These are phyloP conservation scores for Cryptocheilus praepositus DNA, from an alignment of 2,888 invertebrate species.

Conservation along the genomic window DNA sequence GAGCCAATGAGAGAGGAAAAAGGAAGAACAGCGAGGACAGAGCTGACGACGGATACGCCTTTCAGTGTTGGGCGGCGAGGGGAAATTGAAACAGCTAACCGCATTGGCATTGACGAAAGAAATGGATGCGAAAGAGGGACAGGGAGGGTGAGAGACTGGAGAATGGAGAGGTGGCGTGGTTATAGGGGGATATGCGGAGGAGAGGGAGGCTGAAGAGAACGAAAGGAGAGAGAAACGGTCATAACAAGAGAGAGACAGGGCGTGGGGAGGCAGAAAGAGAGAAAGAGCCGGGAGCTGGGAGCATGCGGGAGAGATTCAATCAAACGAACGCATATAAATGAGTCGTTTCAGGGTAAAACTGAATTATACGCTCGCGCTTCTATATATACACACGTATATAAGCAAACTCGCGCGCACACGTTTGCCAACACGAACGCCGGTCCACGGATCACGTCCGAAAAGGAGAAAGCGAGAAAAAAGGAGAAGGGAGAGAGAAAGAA, in stretches of 20 bases:
- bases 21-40: conserved; percentile 36
- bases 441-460: no score
- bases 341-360: conserved; percentile 72
- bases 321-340: conserved; percentile 73
- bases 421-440: conserved; percentile 14
- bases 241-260: conserved; percentile 28
- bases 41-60: conserved; percentile 58
- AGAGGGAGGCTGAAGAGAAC: conserved; percentile 22
- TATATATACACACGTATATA: conserved; percentile 40
- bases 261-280: conserved; percentile 21
- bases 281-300: conserved; percentile 38
- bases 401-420: conserved; percentile 15
- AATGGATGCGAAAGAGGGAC: conserved; percentile 26
- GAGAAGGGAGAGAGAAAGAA: conserved; percentile 31
- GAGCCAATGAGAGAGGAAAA: conserved; percentile 26
- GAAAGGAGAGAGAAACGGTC: conserved; percentile 17
- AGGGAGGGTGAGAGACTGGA: conserved; percentile 9
- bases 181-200: conserved; percentile 13
- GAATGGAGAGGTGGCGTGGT: not conserved
- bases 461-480: no score
- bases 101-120: conserved; percentile 61
- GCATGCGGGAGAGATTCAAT: conserved; percentile 66
- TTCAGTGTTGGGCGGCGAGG: conserved; percentile 67
- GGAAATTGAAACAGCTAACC: conserved; percentile 73
- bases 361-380: conserved; percentile 65